These are phyloP conservation scores for Notamacropus eugenii DNA, from an alignment of 2,797 vertebrate species.

Conservation along the genomic window DNA sequence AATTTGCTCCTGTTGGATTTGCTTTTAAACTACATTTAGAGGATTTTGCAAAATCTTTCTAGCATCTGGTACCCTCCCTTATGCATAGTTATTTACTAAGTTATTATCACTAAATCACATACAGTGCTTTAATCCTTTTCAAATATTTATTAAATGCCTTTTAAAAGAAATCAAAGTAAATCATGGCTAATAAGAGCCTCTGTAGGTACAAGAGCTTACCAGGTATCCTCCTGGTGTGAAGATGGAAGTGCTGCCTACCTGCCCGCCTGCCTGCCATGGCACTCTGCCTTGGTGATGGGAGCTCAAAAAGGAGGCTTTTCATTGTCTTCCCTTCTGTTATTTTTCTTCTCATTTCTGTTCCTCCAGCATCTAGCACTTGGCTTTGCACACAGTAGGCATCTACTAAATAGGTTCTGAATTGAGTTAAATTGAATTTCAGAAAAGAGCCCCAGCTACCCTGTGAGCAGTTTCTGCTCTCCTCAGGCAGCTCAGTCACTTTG, in stretches of 20 bases:
- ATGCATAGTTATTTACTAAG: background rate
- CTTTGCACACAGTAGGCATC: background rate
- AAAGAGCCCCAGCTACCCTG: background rate
- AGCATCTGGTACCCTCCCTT: background rate
- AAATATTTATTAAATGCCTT: background rate
- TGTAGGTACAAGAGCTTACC: background rate
- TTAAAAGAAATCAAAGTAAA: background rate
- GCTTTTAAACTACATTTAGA: background rate
- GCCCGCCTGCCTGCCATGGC: background rate
- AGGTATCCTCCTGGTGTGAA: background rate
- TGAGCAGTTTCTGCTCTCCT: background rate
- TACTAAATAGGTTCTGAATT: background rate
- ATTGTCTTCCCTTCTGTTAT: background rate
- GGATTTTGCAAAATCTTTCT: background rate
- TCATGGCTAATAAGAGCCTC: background rate
- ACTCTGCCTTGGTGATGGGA: background rate
- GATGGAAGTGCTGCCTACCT: background rate
- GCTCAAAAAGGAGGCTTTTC: background rate
- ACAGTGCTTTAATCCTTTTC: too few species aligned
- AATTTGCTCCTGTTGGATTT: background rate
- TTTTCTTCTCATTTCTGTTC: background rate
- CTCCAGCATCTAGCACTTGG: background rate
- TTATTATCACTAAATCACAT: too few species aligned
- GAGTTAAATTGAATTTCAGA: background rate
- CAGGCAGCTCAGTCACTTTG: background rate